Evolutionary conservation across 2,113 vertebrate species (phyloP).

Genomic region (Melospiza georgiana): DNA sequence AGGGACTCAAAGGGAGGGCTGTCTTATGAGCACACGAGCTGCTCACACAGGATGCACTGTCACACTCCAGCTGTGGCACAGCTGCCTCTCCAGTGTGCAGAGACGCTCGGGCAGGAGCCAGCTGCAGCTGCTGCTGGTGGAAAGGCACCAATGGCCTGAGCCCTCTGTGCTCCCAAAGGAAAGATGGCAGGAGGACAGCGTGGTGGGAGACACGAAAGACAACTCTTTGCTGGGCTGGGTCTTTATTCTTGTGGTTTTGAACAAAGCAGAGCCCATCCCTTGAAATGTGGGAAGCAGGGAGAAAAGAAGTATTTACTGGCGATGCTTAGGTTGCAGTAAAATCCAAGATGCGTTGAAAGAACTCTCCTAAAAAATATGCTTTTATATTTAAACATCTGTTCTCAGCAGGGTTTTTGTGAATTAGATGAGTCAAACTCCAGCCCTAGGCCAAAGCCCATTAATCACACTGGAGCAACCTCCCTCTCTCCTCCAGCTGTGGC

Average conservation of each 20-base stretch:
- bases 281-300: not conserved
- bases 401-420: not conserved
- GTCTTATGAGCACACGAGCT: not conserved
- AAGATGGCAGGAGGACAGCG: accelerated
- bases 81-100: not conserved
- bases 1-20: not conserved
- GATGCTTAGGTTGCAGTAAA: not conserved
- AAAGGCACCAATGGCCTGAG: accelerated
- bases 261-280: not conserved
- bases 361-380: not conserved
- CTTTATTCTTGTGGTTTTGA: not conserved
- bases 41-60: accelerated
- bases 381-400: constrained; percentile 35
- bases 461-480: not conserved
- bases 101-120: accelerated
- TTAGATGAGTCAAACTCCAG: constrained; percentile 19
- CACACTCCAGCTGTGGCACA: not conserved
- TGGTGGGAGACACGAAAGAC: not conserved
- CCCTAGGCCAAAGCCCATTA: not conserved
- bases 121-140: not conserved
- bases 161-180: accelerated
- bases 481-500: not conserved
- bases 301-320: not conserved
- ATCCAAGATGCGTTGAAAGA: not conserved
- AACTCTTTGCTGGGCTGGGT: not conserved